phyloP scores from a whole-genome alignment of 2,888 invertebrate genomes.

The Cerastis rubricosa region DNA sequence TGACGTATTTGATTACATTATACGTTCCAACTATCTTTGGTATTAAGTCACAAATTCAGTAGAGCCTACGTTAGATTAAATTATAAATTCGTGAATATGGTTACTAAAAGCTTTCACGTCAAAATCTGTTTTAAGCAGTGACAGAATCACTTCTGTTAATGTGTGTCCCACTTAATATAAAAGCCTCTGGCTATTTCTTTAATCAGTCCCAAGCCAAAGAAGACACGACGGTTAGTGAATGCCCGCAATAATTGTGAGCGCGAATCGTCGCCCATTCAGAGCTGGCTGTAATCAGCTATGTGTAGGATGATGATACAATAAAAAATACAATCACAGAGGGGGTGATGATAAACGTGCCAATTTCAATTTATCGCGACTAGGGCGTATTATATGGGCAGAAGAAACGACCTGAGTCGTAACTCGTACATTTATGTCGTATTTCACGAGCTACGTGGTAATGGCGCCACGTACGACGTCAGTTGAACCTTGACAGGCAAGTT shows the following conservation, averaged over 20 bases:
- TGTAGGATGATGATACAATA: constrained; percentile 73
- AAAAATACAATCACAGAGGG: constrained; percentile 82
- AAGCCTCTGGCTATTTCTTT: constrained; percentile 15
- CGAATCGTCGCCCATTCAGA: constrained; percentile 46
- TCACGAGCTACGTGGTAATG: constrained; percentile 83
- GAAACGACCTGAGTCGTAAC: constrained; percentile 81
- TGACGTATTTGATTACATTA: constrained; percentile 36
- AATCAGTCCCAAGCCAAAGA: constrained; percentile 24
- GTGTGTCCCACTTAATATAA: neutral
- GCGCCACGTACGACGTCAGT: constrained; percentile 78
- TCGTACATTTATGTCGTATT: constrained; percentile 84
- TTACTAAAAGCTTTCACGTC: constrained; percentile 7
- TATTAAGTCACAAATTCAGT: constrained; percentile 25
- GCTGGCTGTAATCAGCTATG: constrained; percentile 66
- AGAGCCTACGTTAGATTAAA: constrained; percentile 21
- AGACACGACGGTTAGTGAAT: constrained; percentile 31
- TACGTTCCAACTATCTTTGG: constrained; percentile 28
- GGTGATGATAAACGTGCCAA: constrained; percentile 83
- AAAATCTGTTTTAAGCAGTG: neutral
- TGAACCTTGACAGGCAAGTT: constrained; percentile 73
- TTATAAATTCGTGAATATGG: neutral
- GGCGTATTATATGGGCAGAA: constrained; percentile 81
- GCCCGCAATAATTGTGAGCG: constrained; percentile 40
- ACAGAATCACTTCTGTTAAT: neutral
- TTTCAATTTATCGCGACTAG: constrained; percentile 84